phyloP scores from a whole-genome alignment of 2,888 invertebrate species.

The Cataglyphis cursor region DNA sequence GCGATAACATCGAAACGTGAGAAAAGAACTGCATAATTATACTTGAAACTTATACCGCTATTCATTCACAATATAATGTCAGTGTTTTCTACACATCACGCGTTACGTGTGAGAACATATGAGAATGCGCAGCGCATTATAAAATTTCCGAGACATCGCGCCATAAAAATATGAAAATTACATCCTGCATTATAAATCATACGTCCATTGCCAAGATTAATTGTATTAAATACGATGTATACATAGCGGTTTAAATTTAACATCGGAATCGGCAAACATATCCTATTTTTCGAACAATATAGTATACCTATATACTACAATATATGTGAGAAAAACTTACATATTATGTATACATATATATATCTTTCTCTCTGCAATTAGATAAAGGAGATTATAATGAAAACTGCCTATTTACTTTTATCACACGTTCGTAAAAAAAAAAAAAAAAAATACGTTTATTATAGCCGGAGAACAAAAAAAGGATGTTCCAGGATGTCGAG shows the following conservation, averaged over 20 bases:
- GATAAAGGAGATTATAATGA: background rate
- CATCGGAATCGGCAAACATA: background rate
- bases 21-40: constrained; percentile 51
- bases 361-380: background rate
- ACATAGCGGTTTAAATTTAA: background rate
- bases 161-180: constrained; percentile 8
- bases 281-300: constrained; percentile 10
- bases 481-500: background rate
- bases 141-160: constrained; percentile 14
- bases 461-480: background rate
- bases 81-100: constrained; percentile 32
- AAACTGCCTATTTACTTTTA: background rate
- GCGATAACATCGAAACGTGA: constrained; percentile 49
- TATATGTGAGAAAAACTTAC: background rate
- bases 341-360: background rate
- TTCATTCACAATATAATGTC: constrained; percentile 44
- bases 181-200: constrained; percentile 36
- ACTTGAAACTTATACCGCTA: constrained; percentile 54
- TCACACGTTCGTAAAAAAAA: background rate
- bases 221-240: background rate
- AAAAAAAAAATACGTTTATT: background rate
- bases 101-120: constrained; percentile 35
- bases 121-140: constrained; percentile 37
- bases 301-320: background rate
- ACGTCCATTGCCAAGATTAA: background rate